These are phyloP conservation scores for Malurus melanocephalus DNA, from an alignment of 2,113 vertebrate genomes.

Conservation along the genomic window DNA sequence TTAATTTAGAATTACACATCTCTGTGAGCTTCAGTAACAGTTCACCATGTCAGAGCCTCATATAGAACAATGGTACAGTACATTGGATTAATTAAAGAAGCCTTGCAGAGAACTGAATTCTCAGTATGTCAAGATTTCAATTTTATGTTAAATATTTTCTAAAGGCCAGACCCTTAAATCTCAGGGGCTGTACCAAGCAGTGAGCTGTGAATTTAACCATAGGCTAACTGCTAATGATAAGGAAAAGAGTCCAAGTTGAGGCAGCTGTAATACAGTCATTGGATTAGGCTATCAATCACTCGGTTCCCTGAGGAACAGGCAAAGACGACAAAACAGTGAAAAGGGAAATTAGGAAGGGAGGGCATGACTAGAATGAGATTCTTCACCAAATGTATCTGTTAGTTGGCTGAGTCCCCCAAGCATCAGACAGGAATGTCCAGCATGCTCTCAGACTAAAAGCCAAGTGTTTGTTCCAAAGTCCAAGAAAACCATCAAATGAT, in stretches of 20 bases:
- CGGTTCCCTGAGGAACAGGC: constrained; percentile 74
- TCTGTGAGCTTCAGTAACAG: constrained; percentile 73
- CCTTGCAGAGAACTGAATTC: constrained; percentile 80
- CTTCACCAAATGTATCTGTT: constrained; percentile 71
- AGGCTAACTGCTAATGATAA: constrained; percentile 93
- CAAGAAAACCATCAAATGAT: constrained; percentile 28
- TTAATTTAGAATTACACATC: constrained; percentile 78
- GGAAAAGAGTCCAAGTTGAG: constrained; percentile 81
- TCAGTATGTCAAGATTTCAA: constrained; percentile 88
- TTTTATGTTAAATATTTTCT: constrained; percentile 93
- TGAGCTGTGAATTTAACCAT: constrained; percentile 89
- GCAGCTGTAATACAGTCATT: constrained; percentile 83
- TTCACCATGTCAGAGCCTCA: constrained; percentile 72
- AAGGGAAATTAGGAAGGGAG: constrained; percentile 80
- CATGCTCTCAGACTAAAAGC: constrained; percentile 50
- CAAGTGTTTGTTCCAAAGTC: constrained; percentile 38
- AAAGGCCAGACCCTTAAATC: constrained; percentile 91
- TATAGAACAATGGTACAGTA: constrained; percentile 75
- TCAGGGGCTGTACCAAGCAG: constrained; percentile 85
- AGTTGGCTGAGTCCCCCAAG: constrained; percentile 59
- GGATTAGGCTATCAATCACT: constrained; percentile 90
- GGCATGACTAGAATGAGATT: constrained; percentile 81
- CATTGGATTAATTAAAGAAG: constrained; percentile 87
- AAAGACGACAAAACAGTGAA: constrained; percentile 81
- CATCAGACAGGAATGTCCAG: constrained; percentile 50